These are phyloP conservation scores for Anoplophora glabripennis DNA, from an alignment of 1,140 invertebrate genomes.

Conservation along the genomic window DNA sequence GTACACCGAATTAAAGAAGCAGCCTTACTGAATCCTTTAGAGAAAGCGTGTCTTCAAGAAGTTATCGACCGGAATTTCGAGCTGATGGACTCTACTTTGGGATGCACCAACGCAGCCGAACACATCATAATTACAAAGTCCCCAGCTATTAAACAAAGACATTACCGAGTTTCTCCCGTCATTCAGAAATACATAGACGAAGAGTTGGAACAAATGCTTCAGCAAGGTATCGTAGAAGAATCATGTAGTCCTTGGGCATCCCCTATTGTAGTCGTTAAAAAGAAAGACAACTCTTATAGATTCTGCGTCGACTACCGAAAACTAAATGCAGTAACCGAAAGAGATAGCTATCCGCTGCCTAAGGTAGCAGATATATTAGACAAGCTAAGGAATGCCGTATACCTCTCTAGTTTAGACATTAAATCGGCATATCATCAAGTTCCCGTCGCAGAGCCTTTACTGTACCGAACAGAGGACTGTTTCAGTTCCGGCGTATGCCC, in stretches of 20 bases:
- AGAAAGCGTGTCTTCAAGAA: not conserved
- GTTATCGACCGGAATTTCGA: not conserved
- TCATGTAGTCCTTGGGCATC: constrained; percentile 35
- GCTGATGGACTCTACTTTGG: not conserved
- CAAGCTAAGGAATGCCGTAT: constrained; percentile 35
- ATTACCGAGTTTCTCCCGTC: not conserved
- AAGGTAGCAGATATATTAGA: constrained; percentile 28
- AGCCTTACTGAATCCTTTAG: too few relatives aligned
- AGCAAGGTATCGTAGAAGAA: constrained; percentile 16
- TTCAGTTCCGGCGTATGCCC: constrained; percentile 48
- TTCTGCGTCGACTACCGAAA: constrained; percentile 25
- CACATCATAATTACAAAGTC: not conserved
- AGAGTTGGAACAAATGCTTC: not conserved
- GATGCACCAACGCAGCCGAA: not conserved
- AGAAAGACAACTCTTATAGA: constrained; percentile 20
- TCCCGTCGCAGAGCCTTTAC: constrained; percentile 43
- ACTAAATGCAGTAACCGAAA: constrained; percentile 21
- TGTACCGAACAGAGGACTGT: constrained; percentile 45
- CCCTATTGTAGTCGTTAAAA: constrained; percentile 14
- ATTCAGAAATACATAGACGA: not conserved
- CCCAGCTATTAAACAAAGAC: constrained; percentile 22
- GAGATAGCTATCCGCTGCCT: constrained; percentile 32
- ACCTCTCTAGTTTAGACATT: constrained; percentile 39
- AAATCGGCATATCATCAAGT: constrained; percentile 42
- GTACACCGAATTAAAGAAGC: too few relatives aligned